A percentile compares a stretch with the other conserved stretches of the same genome.
Conservation (phyloP, 2,888 invertebrate genomes). For the Dysmachus trigonus region DNA sequence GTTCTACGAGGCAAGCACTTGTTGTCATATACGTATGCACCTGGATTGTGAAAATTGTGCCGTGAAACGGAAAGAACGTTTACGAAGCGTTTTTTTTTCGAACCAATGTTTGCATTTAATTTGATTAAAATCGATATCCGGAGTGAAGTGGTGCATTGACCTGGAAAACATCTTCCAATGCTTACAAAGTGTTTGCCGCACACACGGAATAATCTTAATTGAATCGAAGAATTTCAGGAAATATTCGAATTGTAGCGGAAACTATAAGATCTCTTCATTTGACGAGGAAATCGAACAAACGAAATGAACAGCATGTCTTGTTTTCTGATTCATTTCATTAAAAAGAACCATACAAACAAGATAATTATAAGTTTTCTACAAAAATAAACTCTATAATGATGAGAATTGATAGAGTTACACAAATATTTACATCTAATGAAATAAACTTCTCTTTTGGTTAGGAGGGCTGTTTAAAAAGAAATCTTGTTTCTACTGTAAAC, state of each 20-base stretch:
- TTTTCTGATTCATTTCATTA: background rate
- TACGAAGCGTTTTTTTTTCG: background rate
- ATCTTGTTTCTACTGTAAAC: background rate
- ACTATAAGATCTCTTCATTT: background rate
- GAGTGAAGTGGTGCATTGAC: constrained; percentile 33
- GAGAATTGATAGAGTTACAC: background rate
- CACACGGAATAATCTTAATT: background rate
- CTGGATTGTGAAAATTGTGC: background rate
- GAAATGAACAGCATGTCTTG: background rate
- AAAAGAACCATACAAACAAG: background rate
- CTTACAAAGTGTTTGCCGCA: background rate
- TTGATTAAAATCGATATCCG: constrained; percentile 46
- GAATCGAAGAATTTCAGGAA: background rate
- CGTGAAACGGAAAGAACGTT: constrained; percentile 2
- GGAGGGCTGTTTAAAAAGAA: background rate
- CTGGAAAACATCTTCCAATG: background rate
- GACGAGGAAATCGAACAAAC: background rate
- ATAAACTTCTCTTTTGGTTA: background rate
- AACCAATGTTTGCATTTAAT: constrained; percentile 45
- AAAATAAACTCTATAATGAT: background rate
- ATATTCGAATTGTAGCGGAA: background rate
- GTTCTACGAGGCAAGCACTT: background rate
- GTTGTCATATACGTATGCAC: background rate
- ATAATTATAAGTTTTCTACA: background rate
- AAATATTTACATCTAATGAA: background rate